Conservation (phyloP, 2,888 invertebrate genomes). For the Eupsilia transversa region DNA sequence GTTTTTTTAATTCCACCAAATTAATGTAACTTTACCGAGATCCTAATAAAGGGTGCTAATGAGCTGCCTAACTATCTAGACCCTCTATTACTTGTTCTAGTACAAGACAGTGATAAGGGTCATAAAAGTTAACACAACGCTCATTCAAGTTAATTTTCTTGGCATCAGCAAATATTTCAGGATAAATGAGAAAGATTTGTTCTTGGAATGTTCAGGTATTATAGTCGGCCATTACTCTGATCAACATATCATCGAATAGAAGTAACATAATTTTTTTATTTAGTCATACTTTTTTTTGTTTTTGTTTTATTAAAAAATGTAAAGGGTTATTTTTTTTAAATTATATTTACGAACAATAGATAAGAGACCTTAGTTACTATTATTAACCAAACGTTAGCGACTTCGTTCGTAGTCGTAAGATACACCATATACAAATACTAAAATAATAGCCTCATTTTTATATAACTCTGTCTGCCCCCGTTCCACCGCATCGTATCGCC, state of each 20-base stretch:
- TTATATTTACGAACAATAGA: neutral
- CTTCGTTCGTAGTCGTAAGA: too few relatives aligned
- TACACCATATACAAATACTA: too few relatives aligned
- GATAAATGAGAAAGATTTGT: neutral
- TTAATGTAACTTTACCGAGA: conserved; percentile 18
- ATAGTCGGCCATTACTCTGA: neutral
- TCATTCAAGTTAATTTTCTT: conserved; percentile 35
- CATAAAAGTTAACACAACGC: conserved; percentile 35
- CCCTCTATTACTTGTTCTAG: conserved; percentile 30
- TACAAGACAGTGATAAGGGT: conserved; percentile 44
- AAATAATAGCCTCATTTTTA: too few relatives aligned
- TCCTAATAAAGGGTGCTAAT: conserved; percentile 37
- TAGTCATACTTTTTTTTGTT: too few relatives aligned
- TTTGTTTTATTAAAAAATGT: too few relatives aligned
- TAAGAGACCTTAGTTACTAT: neutral
- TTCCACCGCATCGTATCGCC: too few relatives aligned
- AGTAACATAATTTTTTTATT: neutral
- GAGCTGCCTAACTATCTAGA: conserved; percentile 28
- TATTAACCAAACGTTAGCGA: too few relatives aligned
- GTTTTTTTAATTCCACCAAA: conserved; percentile 1
- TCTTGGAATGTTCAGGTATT: neutral
- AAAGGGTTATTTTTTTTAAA: too few relatives aligned
- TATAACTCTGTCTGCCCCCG: too few relatives aligned
- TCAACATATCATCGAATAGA: neutral
- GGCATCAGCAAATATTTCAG: conserved; percentile 15